Base-by-base conservation (phyloP, 2,797 vertebrate genomes). In the Setipinna tenuifilis region DNA sequence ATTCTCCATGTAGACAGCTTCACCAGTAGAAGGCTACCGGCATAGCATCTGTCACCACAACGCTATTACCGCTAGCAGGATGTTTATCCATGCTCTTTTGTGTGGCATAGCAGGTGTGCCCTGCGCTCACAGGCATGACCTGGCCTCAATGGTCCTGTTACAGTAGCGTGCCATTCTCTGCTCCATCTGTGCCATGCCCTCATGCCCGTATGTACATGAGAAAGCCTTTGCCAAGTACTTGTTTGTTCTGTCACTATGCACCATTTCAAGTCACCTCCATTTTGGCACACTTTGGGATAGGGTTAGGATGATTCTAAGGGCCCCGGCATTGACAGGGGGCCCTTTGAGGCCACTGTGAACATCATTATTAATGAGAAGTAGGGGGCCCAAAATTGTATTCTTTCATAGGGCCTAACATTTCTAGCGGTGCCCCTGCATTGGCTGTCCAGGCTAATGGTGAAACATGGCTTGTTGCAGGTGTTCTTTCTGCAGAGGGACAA, bases 401-500 rank as follows among this genome's bases (percentile, higher is more conserved):
- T 54, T 14, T 54, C 7, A 54, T 54, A 54, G 50, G 50, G 14
- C 7, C 50, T 54, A 54, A 14, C 50, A 3, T 14, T 54, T 54
- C 50, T 14, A 54, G 50, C 50, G 9, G 57, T 86, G n/a, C 59
- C 14, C 50, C 46, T 61, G 35, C 83, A 61, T 31, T 19, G 0
- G 23, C 59, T 2, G 4, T 17, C 19, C 17, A 4, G 17, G 31
- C 16, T 75, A 14, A 41, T 17, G 0, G n/a, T 0, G 2, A 4
- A 86, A 87, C 16, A 81, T 23, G 48, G 68, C 88, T 21, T 12
- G 85, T 57, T 89, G 81, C 88, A 99, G 98, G 96, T 98, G 82
- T 99, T 98, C 90, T 99, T 97, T 85, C 94, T 99, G 89, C 97
- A 97, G 92, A 97, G 93, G 0, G 97, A 96, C 21, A 95, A 97